Conservation (phyloP, 2,888 invertebrate species). For the Agrotis clavis region DNA sequence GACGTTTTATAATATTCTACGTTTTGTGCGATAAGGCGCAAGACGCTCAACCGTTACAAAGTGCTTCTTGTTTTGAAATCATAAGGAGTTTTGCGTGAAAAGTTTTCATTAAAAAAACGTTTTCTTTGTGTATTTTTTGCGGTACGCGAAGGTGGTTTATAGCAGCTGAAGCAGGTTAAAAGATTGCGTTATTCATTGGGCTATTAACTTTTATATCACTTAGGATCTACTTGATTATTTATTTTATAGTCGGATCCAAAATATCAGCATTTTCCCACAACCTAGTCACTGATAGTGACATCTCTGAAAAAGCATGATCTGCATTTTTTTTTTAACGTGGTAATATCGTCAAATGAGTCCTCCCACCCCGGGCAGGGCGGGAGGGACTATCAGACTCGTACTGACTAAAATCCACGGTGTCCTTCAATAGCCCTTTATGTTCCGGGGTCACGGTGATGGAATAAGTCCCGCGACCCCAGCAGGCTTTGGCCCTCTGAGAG, state of each 20-base stretch:
- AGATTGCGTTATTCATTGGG: constrained; percentile 7
- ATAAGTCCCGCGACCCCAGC: too few species aligned
- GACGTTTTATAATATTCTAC: constrained; percentile 90
- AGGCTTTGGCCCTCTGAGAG: too few species aligned
- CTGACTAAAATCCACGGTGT: too few species aligned
- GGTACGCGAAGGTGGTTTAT: constrained; percentile 8
- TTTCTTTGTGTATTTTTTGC: constrained; percentile 32
- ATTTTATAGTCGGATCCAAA: not conserved
- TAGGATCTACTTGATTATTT: not conserved
- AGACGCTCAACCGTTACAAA: constrained; percentile 84
- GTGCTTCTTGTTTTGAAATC: constrained; percentile 80
- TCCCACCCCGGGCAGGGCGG: too few species aligned
- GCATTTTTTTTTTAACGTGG: too few species aligned
- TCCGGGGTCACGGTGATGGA: too few species aligned
- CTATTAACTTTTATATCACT: not conserved
- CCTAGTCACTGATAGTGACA: too few species aligned
- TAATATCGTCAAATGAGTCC: too few species aligned
- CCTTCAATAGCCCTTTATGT: too few species aligned
- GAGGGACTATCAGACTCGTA: too few species aligned
- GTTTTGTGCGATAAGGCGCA: constrained; percentile 84
- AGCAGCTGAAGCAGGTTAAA: constrained; percentile 19
- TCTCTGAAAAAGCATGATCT: too few species aligned
- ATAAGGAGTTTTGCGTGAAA: constrained; percentile 70
- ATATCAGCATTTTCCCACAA: too few species aligned
- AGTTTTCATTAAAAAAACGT: constrained; percentile 50